phyloP scores from a whole-genome alignment of 92 coral and sea anemone species.

The Epizoanthus stellaris region DNA sequence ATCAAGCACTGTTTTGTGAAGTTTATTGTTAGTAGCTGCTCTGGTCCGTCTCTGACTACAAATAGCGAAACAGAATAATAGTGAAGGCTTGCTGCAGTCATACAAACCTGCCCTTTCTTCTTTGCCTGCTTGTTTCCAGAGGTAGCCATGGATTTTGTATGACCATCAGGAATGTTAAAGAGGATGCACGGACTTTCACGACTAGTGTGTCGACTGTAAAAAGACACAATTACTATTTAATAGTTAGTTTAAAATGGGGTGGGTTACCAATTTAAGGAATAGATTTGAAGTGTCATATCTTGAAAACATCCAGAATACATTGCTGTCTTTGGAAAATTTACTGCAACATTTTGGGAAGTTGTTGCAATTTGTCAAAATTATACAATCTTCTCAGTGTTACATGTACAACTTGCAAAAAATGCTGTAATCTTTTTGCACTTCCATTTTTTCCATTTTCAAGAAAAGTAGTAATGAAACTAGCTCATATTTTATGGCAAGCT shows the following conservation, averaged over 20 bases:
- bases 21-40: too few relatives aligned
- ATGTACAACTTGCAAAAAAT: too few relatives aligned
- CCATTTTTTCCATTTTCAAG: background rate
- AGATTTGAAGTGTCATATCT: background rate
- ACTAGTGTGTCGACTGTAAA: slow-evolving; percentile 88
- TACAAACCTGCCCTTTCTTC: slow-evolving; percentile 52
- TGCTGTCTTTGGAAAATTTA: background rate
- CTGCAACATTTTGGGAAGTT: too few relatives aligned
- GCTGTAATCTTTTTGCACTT: background rate
- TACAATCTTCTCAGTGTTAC: too few relatives aligned
- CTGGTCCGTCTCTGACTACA: background rate
- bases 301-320: background rate
- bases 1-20: too few relatives aligned
- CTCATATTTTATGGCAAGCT: background rate
- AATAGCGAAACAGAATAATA: background rate
- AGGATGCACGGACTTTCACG: slow-evolving; percentile 88
- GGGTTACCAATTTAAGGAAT: background rate
- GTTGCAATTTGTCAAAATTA: too few relatives aligned
- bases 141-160: slow-evolving; percentile 84
- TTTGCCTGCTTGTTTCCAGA: slow-evolving; percentile 64
- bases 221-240: background rate
- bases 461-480: background rate
- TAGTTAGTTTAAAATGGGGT: too few relatives aligned
- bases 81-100: background rate
- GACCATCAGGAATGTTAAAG: slow-evolving; percentile 95